Base-by-base conservation (phyloP, 2,113 vertebrate species). In the Etheostoma cragini region DNA sequence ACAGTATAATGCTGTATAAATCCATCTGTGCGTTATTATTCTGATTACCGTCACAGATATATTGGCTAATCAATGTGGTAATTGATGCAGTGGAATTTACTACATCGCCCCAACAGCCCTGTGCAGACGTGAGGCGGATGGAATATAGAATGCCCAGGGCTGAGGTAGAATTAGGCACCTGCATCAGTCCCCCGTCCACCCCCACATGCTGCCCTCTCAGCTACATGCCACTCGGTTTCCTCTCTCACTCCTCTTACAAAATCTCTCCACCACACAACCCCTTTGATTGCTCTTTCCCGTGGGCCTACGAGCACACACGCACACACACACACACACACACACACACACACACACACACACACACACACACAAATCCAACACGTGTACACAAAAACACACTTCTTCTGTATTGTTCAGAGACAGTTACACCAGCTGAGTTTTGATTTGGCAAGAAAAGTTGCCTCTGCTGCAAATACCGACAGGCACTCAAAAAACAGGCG, bases 81-180 rank as follows among this genome's bases (percentile, higher is more conserved):
- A 84, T 71, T 83, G 72, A 79, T 76, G 70, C 72, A 79, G 73
- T 67, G 84, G 82, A 77, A 83, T 87, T 85, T 71, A 66, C 64
- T 46, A 67, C 53, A 71, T 75, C 60, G 38, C 46, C 19, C 52
- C 75, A 49, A 49, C 76, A 80, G 69, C 46, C 38, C 35, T 3
- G 5, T 72, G 71, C 66, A 76, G 73, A 81, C 76, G 46, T 30
- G 66, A 72, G 84, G 79, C 64, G 81, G 84, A 82, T 79, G 76
- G 75, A 87, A 82, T 84, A 85, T 53, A 81, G 89, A 89, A 85
- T 26, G 80, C 73, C 73, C 74, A 53, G 80, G 72, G 77, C 89
- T 81, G 87, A 78, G 83, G 88, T 83, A 87, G 82, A 91, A 91
- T 91, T 86, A 88, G 78, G 83, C 90, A 92, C 93, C 93, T 92